Percentiles rank a stretch among this genome's conserved stretches.
Conservation (phyloP, 2,113 vertebrate genomes). For the Chascanopsetta lugubris region DNA sequence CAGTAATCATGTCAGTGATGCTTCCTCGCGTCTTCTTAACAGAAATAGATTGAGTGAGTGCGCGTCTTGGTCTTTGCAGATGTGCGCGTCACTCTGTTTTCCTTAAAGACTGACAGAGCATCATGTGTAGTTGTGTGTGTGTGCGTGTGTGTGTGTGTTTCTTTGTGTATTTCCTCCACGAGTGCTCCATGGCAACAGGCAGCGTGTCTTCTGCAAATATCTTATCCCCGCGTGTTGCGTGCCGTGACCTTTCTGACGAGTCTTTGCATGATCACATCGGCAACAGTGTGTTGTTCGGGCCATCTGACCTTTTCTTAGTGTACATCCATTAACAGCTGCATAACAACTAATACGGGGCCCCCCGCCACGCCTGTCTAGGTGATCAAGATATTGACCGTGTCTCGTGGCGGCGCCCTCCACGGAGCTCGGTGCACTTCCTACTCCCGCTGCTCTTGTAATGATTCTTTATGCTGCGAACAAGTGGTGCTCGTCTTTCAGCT, state of each 20-base stretch:
- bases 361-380: slow-evolving; percentile 22
- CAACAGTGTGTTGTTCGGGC: slow-evolving; percentile 30
- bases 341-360: slow-evolving; percentile 43
- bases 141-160: slow-evolving; percentile 34
- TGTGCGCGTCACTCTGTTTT: slow-evolving; percentile 40
- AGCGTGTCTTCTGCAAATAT: slow-evolving; percentile 66
- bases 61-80: background rate
- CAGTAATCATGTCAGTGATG: slow-evolving; percentile 25
- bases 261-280: slow-evolving; percentile 35
- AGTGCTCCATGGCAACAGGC: slow-evolving; percentile 79
- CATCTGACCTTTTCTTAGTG: slow-evolving; percentile 61
- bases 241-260: slow-evolving; percentile 67
- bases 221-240: slow-evolving; percentile 40
- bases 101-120: slow-evolving; percentile 46
- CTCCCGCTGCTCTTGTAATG: slow-evolving; percentile 23
- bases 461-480: slow-evolving; percentile 40
- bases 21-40: slow-evolving; percentile 19
- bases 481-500: slow-evolving; percentile 17
- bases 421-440: slow-evolving; percentile 7
- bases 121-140: slow-evolving; percentile 55
- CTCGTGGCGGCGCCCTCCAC: slow-evolving; percentile 25
- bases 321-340: slow-evolving; percentile 55
- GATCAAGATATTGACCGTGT: slow-evolving; percentile 39
- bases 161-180: too few species aligned
- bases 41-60: slow-evolving; percentile 14